Conservation (phyloP, 2,888 invertebrate genomes). For the Nemurella pictetii region DNA sequence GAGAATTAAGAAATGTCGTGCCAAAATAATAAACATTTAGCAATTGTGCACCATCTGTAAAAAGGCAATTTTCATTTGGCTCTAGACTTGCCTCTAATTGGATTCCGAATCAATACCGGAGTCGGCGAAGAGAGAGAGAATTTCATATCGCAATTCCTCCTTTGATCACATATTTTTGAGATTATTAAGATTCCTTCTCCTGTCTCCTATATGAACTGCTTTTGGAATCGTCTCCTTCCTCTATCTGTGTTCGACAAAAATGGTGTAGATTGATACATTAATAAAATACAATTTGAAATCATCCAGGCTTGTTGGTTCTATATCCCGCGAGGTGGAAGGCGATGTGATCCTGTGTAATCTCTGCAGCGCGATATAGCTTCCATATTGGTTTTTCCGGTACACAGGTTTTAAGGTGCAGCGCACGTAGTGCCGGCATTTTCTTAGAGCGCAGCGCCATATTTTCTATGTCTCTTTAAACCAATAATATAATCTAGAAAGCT, state of each 20-base stretch:
- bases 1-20: too few relatives aligned
- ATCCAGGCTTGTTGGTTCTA: not conserved
- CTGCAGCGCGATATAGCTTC: not conserved
- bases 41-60: not conserved
- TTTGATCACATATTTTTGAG: not conserved
- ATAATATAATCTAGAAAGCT: not conserved
- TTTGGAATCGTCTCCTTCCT: not conserved
- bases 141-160: not conserved
- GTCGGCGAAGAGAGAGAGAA: not conserved
- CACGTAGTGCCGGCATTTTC: not conserved
- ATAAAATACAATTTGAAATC: not conserved
- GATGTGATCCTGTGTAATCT: not conserved
- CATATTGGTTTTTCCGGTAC: constrained; percentile 2
- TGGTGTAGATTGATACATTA: not conserved
- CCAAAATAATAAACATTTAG: too few relatives aligned
- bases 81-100: not conserved
- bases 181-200: not conserved
- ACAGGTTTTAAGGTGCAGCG: not conserved
- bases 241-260: not conserved
- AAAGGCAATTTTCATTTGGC: not conserved
- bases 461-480: not conserved
- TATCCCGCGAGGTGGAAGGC: not conserved
- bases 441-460: not conserved
- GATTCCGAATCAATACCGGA: not conserved
- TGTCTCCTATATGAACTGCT: not conserved